Conservation (phyloP, 2,797 vertebrate genomes). For the Tangara arthus region DNA sequence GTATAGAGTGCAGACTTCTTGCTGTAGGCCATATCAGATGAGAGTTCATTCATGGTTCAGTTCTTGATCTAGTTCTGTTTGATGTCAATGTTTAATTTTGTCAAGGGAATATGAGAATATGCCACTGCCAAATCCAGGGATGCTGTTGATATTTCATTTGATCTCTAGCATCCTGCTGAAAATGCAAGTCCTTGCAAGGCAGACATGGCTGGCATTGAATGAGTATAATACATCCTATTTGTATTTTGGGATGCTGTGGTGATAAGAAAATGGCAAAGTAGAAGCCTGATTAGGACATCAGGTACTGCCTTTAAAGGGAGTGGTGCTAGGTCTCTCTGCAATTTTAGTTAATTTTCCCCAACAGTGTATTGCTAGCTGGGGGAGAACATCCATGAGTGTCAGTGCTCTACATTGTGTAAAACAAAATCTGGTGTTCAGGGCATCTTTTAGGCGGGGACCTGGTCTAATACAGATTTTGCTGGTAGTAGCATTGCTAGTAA, state of each 20-base stretch:
- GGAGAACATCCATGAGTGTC: background rate
- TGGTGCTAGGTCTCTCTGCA: background rate
- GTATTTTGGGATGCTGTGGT: background rate
- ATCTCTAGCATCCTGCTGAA: conserved; percentile 8
- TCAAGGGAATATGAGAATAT: background rate
- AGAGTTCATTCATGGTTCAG: conserved; percentile 8
- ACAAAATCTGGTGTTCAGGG: background rate
- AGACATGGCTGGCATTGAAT: background rate
- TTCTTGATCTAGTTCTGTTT: background rate
- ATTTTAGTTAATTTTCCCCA: background rate
- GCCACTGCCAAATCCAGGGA: background rate
- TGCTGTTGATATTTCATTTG: background rate
- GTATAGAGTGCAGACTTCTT: background rate
- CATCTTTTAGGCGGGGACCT: background rate
- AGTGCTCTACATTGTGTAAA: background rate
- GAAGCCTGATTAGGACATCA: background rate
- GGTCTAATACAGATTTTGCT: background rate
- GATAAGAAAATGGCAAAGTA: background rate
- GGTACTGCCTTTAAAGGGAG: background rate
- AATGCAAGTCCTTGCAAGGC: background rate
- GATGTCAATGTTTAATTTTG: background rate
- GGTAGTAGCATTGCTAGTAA: background rate
- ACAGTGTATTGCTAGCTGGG: no score
- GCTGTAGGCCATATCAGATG: background rate
- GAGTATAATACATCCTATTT: background rate